Evolutionary conservation across 2,888 invertebrate species (phyloP).

Genomic region (Heteromyza rotundicornis): DNA sequence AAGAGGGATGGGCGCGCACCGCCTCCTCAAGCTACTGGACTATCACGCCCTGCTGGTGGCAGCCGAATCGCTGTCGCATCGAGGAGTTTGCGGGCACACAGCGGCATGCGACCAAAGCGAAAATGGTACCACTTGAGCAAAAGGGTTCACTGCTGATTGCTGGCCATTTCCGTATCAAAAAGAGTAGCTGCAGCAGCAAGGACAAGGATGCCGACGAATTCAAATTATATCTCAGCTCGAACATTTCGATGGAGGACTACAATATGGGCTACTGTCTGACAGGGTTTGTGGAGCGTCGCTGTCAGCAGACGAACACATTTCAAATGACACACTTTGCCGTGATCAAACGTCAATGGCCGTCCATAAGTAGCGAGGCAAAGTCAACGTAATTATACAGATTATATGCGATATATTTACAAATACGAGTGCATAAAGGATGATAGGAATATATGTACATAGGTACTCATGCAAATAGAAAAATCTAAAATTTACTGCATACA

Average conservation of each 20-base stretch:
- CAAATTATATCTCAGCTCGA: constrained; percentile 82
- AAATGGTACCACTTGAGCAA: constrained; percentile 77
- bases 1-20: constrained; percentile 88
- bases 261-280: constrained; percentile 91
- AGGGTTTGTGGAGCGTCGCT: constrained; percentile 81
- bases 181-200: constrained; percentile 23
- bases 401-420: neutral
- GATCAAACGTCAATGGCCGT: constrained; percentile 73
- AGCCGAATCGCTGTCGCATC: constrained; percentile 80
- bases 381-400: constrained; percentile 37
- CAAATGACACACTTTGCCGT: constrained; percentile 89
- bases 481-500: constrained; percentile 2
- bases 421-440: no score
- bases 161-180: constrained; percentile 65
- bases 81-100: constrained; percentile 77
- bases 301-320: constrained; percentile 76
- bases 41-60: constrained; percentile 87
- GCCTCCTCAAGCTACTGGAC: constrained; percentile 88
- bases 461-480: neutral
- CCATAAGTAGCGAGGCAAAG: constrained; percentile 49
- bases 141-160: constrained; percentile 80
- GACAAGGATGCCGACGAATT: constrained; percentile 66
- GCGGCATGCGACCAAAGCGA: constrained; percentile 72
- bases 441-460: no score
- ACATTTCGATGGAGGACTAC: constrained; percentile 84